Conservation (phyloP, 2,113 vertebrate genomes). For the Calyptomena viridis region DNA sequence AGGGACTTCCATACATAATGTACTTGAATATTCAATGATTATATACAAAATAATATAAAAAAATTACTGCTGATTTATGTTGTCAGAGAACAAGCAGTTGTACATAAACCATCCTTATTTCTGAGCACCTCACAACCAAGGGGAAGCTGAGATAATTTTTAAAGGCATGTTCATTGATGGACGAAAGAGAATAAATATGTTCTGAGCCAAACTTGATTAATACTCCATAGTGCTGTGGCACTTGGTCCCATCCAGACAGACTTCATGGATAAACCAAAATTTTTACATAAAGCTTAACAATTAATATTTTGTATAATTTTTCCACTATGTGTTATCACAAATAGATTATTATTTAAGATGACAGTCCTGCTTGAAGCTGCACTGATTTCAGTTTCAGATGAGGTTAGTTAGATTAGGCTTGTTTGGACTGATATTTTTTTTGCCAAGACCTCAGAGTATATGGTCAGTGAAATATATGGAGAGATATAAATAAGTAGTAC, state of each 20-base stretch:
- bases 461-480: neutral
- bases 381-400: neutral
- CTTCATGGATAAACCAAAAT: neutral
- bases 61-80: neutral
- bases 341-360: neutral
- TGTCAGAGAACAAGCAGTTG: neutral
- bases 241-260: neutral
- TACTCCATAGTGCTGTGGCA: neutral
- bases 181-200: neutral
- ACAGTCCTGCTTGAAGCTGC: neutral
- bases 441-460: neutral
- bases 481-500: neutral
- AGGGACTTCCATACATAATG: neutral
- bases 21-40: neutral
- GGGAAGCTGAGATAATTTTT: neutral
- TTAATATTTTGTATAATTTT: neutral
- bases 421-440: neutral
- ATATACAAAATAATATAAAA: neutral
- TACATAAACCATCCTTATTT: neutral
- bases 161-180: neutral
- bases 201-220: neutral
- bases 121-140: neutral
- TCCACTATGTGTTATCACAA: neutral
- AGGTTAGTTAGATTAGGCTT: neutral
- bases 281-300: neutral